Evolutionary conservation across 2,113 vertebrate species (phyloP).

Genomic region (Gopherus flavomarginatus): DNA sequence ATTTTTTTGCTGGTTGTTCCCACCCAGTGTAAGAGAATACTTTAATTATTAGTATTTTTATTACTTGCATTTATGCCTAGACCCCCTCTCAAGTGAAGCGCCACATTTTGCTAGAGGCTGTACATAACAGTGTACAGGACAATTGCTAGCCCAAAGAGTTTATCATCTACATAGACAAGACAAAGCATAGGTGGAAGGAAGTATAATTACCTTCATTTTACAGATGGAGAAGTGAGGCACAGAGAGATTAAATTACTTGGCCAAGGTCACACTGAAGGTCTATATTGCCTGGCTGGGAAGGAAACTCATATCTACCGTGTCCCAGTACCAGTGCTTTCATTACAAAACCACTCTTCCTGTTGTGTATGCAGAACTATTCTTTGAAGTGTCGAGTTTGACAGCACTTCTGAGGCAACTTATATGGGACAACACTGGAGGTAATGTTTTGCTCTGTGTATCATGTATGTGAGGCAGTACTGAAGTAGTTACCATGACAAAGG

Average conservation of each 20-base stretch:
- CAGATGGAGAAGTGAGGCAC: not conserved
- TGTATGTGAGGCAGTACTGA: not conserved
- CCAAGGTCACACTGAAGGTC: slow-evolving; percentile 50
- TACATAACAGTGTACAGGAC: not conserved
- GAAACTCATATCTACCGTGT: not conserved
- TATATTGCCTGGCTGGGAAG: not conserved
- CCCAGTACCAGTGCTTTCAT: not conserved
- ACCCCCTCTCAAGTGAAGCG: not conserved
- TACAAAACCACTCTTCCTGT: not conserved
- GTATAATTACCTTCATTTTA: not conserved
- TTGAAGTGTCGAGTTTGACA: not conserved
- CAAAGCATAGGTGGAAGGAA: not conserved
- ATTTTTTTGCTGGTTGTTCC: not conserved
- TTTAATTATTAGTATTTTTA: not conserved
- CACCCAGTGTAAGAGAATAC: not conserved
- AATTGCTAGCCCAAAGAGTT: not conserved
- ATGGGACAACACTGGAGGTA: not conserved
- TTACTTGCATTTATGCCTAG: not conserved
- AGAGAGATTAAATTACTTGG: not conserved
- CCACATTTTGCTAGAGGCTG: not conserved
- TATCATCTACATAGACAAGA: not conserved
- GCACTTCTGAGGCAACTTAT: not conserved
- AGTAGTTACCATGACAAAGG: not conserved
- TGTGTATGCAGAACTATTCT: not conserved
- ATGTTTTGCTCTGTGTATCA: not conserved